phyloP scores from a whole-genome alignment of 2,888 invertebrate genomes.

The Caradrina kadenii region DNA sequence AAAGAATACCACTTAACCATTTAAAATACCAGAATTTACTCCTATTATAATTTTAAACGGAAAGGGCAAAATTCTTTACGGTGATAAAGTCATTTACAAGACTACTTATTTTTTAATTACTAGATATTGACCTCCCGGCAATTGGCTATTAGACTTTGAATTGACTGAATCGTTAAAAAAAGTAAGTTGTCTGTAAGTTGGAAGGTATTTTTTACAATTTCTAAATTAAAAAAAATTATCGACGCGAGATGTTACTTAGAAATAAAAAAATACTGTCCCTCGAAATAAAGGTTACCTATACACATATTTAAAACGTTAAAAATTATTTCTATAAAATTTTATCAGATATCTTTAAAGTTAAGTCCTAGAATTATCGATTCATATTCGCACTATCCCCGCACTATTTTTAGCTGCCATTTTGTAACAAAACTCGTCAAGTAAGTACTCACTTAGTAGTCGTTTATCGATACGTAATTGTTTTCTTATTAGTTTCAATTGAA shows the following conservation, averaged over 20 bases:
- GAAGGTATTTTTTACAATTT: no score
- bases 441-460: conserved; percentile 49
- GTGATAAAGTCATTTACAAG: conserved; percentile 17
- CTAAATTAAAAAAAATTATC: no score
- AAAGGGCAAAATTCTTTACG: conserved; percentile 5
- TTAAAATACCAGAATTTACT: background rate
- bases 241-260: no score
- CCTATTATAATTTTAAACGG: background rate
- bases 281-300: no score
- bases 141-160: background rate
- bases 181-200: no score
- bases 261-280: no score
- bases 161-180: background rate
- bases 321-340: no score
- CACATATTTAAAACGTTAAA: no score
- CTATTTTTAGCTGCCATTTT: conserved; percentile 35
- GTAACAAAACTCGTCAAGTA: conserved; percentile 46
- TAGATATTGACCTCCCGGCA: background rate
- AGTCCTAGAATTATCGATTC: conserved; percentile 13
- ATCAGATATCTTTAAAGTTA: no score
- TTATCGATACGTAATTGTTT: conserved; percentile 61
- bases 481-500: conserved; percentile 63
- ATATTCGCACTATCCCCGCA: conserved; percentile 29
- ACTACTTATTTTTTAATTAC: background rate
- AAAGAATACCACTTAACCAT: background rate